Conservation (phyloP, 1,140 invertebrate species). For the Heliconius eleuchia region DNA sequence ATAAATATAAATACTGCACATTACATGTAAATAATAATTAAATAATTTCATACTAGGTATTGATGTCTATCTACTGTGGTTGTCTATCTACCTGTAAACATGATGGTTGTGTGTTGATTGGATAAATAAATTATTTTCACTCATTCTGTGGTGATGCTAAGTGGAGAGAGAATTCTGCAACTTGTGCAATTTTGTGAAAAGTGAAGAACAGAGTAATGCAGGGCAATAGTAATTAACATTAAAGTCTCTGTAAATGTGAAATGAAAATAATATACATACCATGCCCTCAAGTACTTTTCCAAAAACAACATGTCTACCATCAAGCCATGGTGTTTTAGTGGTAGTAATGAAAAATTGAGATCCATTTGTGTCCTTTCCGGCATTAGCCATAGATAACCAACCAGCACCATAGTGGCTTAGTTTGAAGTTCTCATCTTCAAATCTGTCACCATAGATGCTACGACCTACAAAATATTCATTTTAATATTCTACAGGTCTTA, state of each 20-base stretch:
- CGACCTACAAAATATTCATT: conserved; percentile 82
- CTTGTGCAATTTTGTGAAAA: too few relatives aligned
- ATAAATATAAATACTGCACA: background rate
- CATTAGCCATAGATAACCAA: conserved; percentile 98
- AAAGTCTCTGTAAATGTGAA: too few relatives aligned
- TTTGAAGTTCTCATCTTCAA: conserved; percentile 98
- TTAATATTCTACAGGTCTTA: background rate
- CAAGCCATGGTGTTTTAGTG: conserved; percentile 95
- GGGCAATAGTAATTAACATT: too few relatives aligned
- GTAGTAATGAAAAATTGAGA: conserved; percentile 99
- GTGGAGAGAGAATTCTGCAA: too few relatives aligned
- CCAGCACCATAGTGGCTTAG: conserved; percentile 98
- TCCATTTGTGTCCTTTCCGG: conserved; percentile 98
- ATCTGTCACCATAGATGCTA: conserved; percentile 96
- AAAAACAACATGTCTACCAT: conserved; percentile 98
- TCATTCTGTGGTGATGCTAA: too few relatives aligned
- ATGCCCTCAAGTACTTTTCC: conserved; percentile 96
- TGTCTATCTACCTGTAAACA: too few relatives aligned
- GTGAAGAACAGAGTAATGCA: too few relatives aligned
- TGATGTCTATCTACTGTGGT: too few relatives aligned
- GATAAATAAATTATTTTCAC: too few relatives aligned
- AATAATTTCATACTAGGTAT: too few relatives aligned
- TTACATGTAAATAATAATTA: background rate
- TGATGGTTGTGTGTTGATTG: too few relatives aligned
- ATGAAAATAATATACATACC: conserved; percentile 80